These are phyloP conservation scores for Elaphurus davidianus DNA, from an alignment of 2,113 vertebrate genomes.

Conservation along the genomic window DNA sequence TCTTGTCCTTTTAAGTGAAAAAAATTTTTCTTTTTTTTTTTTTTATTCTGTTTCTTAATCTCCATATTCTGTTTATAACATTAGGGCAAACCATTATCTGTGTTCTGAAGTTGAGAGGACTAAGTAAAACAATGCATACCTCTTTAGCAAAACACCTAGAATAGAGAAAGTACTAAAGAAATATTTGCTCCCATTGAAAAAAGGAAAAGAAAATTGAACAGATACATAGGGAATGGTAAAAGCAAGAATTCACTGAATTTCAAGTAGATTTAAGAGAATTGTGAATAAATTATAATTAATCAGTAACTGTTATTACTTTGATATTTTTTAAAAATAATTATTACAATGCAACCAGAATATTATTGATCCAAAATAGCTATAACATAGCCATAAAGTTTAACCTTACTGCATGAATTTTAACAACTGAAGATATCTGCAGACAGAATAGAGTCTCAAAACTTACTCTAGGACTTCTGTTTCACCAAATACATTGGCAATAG, in stretches of 20 bases:
- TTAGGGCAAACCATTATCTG: neutral
- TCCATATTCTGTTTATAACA: neutral
- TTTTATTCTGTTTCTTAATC: neutral
- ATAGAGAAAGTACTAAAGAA: neutral
- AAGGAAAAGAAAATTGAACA: neutral
- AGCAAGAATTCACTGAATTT: neutral
- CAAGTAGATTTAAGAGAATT: neutral
- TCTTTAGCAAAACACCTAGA: neutral
- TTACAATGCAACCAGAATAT: neutral
- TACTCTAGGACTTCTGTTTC: neutral
- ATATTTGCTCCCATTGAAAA: neutral
- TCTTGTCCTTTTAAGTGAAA: neutral
- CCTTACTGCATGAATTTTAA: neutral
- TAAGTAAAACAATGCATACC: neutral
- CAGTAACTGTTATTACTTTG: neutral
- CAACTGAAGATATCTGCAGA: neutral
- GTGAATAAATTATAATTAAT: neutral
- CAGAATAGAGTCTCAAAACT: neutral
- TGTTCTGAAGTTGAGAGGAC: neutral
- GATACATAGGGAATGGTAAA: neutral
- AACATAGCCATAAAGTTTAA: neutral
- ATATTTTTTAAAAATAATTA: neutral
- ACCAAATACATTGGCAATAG: neutral
- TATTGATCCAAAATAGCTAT: neutral
- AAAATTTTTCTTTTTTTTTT: neutral